A percentile compares a stretch with the other conserved stretches of the same genome.
Evolutionary conservation across 2,888 invertebrate species (phyloP).

Genomic region (Laspeyria flexula): DNA sequence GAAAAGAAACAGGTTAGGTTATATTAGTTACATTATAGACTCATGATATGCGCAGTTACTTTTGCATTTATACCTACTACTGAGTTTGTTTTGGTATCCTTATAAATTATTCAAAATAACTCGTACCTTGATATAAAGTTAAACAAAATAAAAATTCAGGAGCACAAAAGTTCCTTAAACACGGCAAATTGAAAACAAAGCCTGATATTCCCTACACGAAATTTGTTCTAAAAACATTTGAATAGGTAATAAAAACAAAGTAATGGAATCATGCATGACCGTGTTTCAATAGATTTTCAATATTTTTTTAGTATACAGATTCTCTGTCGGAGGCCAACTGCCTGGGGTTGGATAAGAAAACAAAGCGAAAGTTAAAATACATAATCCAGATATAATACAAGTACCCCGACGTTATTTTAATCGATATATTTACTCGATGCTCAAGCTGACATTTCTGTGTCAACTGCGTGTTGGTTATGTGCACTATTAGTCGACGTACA

Average conservation of each 20-base stretch:
- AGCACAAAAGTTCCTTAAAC: neutral
- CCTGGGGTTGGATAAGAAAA: neutral
- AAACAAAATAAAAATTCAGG: too few species aligned
- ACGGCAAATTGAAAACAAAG: neutral
- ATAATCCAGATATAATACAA: too few species aligned
- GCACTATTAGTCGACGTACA: too few species aligned
- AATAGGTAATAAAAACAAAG: neutral
- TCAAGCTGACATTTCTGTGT: too few species aligned
- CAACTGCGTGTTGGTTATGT: too few species aligned
- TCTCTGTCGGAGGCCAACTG: neutral
- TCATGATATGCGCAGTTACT: too few species aligned
- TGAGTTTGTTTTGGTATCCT: too few species aligned
- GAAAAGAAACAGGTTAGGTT: too few species aligned
- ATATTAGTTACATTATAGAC: too few species aligned
- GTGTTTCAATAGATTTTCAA: neutral
- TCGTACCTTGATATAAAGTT: too few species aligned
- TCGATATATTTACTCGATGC: neutral
- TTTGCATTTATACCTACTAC: too few species aligned
- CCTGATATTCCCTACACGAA: neutral
- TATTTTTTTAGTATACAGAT: constrained; percentile 2
- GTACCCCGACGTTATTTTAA: neutral
- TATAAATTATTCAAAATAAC: too few species aligned
- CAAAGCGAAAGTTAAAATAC: neutral
- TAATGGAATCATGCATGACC: neutral
- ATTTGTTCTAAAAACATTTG: neutral